Conservation (phyloP, 2,113 vertebrate species). For the Daphoenositta chrysoptera region DNA sequence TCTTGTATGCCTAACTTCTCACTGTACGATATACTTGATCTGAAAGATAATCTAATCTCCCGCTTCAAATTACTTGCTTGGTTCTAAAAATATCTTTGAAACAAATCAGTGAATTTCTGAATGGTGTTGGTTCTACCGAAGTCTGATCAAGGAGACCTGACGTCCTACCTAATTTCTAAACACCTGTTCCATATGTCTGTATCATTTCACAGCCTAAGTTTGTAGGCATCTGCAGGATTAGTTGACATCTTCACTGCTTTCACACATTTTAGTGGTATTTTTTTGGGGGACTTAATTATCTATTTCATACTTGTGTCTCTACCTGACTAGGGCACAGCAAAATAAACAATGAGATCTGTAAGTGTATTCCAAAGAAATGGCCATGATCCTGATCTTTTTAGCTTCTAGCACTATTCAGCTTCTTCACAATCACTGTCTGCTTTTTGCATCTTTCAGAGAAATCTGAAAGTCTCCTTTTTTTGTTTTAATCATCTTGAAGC, state of each 20-base stretch:
- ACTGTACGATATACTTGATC: background rate
- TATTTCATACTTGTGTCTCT: background rate
- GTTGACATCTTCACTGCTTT: background rate
- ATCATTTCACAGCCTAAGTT: background rate
- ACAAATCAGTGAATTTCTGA: background rate
- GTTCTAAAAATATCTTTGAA: background rate
- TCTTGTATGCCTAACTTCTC: background rate
- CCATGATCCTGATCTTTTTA: background rate
- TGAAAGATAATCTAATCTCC: background rate
- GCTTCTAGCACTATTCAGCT: background rate
- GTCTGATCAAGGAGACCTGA: background rate
- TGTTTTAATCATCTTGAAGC: background rate
- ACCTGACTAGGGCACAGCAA: background rate
- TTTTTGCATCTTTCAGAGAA: background rate
- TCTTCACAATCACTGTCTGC: background rate
- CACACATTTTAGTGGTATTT: background rate
- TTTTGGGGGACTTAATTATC: background rate
- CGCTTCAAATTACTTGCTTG: background rate
- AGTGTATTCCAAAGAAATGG: background rate
- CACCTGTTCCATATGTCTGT: background rate
- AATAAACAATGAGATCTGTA: background rate
- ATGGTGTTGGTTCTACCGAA: background rate
- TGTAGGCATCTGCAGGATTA: background rate
- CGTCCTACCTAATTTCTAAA: background rate
- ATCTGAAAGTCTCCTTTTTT: background rate